A percentile compares a stretch with the other conserved stretches of the same genome.
phyloP scores from a whole-genome alignment of 2,113 vertebrate genomes.

The Alouatta palliata region DNA sequence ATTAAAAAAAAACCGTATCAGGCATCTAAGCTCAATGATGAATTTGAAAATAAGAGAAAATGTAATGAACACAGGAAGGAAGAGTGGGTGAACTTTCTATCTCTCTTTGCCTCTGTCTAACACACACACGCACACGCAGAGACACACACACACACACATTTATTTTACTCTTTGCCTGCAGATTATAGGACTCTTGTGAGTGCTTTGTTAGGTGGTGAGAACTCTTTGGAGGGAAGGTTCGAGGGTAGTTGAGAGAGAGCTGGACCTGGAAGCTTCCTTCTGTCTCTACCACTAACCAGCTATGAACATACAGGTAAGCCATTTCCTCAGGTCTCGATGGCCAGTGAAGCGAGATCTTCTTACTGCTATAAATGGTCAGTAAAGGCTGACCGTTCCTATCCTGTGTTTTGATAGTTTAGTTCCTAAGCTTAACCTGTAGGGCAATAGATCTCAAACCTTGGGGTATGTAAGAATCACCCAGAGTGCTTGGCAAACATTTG shows the following conservation, averaged over 20 bases:
- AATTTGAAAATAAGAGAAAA: constrained; percentile 32
- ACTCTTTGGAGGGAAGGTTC: neutral
- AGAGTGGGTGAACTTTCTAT: neutral
- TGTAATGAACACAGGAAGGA: neutral
- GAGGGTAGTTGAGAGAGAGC: neutral
- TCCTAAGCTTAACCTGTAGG: neutral
- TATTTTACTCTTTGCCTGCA: neutral
- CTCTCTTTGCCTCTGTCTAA: neutral
- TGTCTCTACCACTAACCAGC: neutral
- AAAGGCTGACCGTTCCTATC: neutral
- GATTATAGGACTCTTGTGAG: neutral
- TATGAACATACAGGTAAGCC: neutral
- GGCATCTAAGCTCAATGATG: neutral
- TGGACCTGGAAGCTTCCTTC: neutral
- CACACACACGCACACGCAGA: too few relatives aligned
- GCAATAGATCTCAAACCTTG: neutral
- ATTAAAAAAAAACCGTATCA: neutral
- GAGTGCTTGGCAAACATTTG: neutral
- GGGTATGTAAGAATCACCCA: neutral
- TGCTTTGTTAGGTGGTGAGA: neutral
- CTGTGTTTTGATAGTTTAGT: neutral
- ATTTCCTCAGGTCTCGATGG: neutral
- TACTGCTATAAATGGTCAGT: neutral
- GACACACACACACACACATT: too few relatives aligned
- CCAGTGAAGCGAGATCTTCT: neutral